Evolutionary conservation across 23 tunicate genomes (phyloP), one percentile per base, ranked within the genome.

Genomic region (Styela plicata): DNA sequence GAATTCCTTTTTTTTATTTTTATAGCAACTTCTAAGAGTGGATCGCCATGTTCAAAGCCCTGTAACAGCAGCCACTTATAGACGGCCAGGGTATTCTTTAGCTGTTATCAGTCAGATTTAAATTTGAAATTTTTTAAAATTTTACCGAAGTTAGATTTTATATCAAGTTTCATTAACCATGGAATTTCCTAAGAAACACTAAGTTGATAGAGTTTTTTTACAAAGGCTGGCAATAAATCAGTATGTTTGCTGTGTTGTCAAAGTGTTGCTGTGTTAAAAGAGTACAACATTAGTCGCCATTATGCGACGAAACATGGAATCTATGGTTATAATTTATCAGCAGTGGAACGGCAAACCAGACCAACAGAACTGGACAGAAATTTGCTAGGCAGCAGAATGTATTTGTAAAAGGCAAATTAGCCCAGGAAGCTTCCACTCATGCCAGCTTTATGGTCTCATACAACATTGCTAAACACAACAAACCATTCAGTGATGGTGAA

Each of bases 151-250:
- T 44, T 44, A 44, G 57, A 44, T 44, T 44, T 44, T 44, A 44
- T 44, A 44, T 44, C 13, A 44, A 44, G 57, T 44, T 44, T 44
- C 13, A 44, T 36, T 76, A 31, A 73, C 65, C 64, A 82, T 82
- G 91, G 91, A 87, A 28, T 74, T 63, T 82, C 62, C 91, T 82
- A 87, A 87, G 86, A 87, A 87, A 87, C 91, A 82, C 70, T 80
- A 70, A 86, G 85, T 80, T 86, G 85, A 69, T 80, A 68, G 89
- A 79, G 79, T 35, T 79, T 85, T 79, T 85, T 85, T 36, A 85
- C 78, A 65, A 20, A 85, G 35, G 84, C 66, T 31, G 84, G 84
- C 78, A 85, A 79, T 7, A 66, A 66, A 66, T 10, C 18, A 66
- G 70, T 66, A 66, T 7, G 70, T 66, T 66, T 66, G 18, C 70